These are phyloP conservation scores for Arvicanthis niloticus DNA, from an alignment of 2,113 vertebrate genomes.

Conservation along the genomic window DNA sequence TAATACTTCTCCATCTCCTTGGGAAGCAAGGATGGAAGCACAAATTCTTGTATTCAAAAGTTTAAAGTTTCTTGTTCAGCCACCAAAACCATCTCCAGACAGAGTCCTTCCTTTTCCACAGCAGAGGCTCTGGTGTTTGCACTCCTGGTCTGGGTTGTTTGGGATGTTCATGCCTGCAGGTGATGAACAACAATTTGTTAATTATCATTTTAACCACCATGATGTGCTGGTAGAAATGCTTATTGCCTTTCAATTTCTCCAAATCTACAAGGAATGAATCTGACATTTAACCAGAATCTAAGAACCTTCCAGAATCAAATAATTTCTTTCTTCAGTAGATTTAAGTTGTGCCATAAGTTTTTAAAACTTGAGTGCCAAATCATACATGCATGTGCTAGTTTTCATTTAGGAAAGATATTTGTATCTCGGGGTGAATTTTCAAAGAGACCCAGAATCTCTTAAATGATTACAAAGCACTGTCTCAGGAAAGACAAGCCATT, in stretches of 20 bases:
- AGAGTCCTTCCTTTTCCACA: neutral
- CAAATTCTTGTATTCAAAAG: neutral
- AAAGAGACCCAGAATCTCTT: neutral
- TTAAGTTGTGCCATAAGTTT: neutral
- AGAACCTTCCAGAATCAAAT: neutral
- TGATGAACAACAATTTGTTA: neutral
- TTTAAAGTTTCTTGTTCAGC: neutral
- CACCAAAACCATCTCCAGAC: neutral
- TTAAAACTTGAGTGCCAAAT: neutral
- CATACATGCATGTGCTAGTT: neutral
- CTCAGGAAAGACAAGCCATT: conserved; percentile 28
- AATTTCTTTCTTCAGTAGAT: neutral
- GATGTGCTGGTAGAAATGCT: neutral
- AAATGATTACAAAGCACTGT: conserved; percentile 8
- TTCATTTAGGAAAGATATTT: conserved; percentile 35
- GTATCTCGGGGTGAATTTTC: conserved; percentile 35
- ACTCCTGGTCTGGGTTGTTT: neutral
- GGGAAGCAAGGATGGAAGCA: conserved; percentile 18
- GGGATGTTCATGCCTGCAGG: neutral
- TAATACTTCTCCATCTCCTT: neutral
- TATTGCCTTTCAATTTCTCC: neutral
- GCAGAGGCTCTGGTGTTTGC: neutral
- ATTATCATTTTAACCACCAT: neutral
- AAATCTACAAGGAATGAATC: neutral
- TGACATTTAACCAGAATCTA: neutral